phyloP scores from a whole-genome alignment of 2,888 invertebrate genomes.

The Stenoptilia bipunctidactyla region DNA sequence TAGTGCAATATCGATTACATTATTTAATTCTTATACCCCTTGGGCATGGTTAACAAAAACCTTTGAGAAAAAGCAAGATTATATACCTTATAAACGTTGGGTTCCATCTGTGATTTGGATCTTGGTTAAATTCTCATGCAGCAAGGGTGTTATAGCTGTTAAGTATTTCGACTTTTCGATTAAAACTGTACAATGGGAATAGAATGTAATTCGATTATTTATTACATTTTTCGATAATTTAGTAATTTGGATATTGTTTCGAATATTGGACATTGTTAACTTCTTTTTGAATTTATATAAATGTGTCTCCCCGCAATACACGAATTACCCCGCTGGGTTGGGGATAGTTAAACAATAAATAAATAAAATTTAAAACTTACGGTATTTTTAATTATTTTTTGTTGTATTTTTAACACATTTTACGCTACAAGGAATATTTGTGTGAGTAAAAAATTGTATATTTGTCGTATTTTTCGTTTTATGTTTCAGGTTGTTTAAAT shows the following conservation, averaged over 20 bases:
- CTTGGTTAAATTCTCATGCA: neutral
- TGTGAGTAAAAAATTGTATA: conserved; percentile 31
- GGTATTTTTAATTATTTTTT: conserved; percentile 15
- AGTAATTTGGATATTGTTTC: conserved; percentile 35
- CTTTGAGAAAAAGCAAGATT: no score
- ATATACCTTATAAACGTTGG: no score
- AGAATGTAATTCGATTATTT: conserved; percentile 42
- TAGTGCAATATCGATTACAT: conserved; percentile 44
- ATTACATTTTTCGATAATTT: conserved; percentile 13
- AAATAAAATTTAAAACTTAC: conserved; percentile 32
- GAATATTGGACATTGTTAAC: conserved; percentile 49
- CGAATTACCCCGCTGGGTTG: conserved; percentile 37
- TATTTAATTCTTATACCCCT: conserved; percentile 1
- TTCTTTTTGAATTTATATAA: conserved; percentile 62
- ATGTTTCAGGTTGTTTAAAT: conserved; percentile 11
- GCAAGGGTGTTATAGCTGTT: conserved; percentile 28
- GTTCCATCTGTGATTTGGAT: no score
- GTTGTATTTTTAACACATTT: neutral
- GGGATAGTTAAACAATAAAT: conserved; percentile 62
- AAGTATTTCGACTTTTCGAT: conserved; percentile 58
- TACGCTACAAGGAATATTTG: conserved; percentile 34
- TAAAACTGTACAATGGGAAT: conserved; percentile 62
- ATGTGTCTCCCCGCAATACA: conserved; percentile 54
- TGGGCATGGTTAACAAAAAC: no score
- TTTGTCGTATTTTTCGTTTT: conserved; percentile 3